These are phyloP conservation scores for Tragulus kanchil DNA, from an alignment of 2,113 vertebrate species.

Conservation along the genomic window DNA sequence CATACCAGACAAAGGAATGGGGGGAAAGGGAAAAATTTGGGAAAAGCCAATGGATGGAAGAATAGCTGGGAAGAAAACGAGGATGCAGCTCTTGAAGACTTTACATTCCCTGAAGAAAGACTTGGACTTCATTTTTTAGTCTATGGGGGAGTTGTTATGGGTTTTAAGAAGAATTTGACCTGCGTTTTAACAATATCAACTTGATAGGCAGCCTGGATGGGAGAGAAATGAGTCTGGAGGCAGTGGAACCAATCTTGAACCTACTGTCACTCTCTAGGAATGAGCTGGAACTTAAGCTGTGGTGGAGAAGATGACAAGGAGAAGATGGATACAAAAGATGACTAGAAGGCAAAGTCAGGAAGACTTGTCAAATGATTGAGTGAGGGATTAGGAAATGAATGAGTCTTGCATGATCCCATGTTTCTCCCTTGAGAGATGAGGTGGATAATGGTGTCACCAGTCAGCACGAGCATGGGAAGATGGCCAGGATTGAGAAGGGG, in stretches of 20 bases:
- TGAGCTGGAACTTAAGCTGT: neutral
- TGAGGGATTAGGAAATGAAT: neutral
- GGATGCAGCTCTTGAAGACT: neutral
- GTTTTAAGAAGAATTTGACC: neutral
- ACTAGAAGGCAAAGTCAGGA: neutral
- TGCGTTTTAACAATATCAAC: neutral
- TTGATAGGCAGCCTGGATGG: neutral
- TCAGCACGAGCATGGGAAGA: neutral
- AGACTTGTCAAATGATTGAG: neutral
- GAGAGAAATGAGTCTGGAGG: neutral
- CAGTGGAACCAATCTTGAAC: neutral
- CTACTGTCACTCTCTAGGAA: neutral
- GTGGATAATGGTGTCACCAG: neutral
- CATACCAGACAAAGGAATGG: neutral
- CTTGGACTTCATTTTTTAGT: neutral
- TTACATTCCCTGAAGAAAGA: neutral
- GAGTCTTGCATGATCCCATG: neutral
- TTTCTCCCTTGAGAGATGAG: neutral
- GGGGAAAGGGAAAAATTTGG: neutral
- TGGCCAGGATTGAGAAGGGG: neutral
- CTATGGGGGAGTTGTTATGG: neutral
- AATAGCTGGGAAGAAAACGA: neutral
- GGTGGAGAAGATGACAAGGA: neutral
- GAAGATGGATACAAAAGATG: neutral
- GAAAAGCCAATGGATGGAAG: neutral